Evolutionary conservation across 2,888 invertebrate species (phyloP), one percentile per base, ranked within the genome.

Genomic region (Nezara viridula): DNA sequence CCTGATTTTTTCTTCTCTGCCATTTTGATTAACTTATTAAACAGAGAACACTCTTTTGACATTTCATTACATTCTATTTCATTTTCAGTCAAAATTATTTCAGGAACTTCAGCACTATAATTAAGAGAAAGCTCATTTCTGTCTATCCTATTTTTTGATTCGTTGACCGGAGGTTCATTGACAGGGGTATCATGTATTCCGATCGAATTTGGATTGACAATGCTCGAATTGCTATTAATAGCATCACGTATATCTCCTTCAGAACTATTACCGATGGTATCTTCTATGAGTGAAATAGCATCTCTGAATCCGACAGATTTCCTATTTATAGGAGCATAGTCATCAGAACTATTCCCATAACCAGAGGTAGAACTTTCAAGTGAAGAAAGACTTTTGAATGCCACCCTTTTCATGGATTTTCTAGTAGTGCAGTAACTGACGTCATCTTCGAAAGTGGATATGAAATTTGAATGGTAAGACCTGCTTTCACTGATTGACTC

Each of bases 251-350:
- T 81, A 81, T 40, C 44, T 6, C 81, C 81, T 14, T 24, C n/a
- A 24, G 66, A 73, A 73, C 66, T 73, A 73, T 37, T 19, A 73
- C 21, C 66, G 21, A 21, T 19, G 24, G 81, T 44, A 44, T 81
- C 81, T n/a, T 81, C 81, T 40, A 81, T 81, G 14, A 81, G 81
- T 47, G 81, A 81, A 44, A 81, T 81, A 10, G n/a, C 81, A 40
- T n/a, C 81, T 44, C 81, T 9, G 44, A 81, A 81, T 44, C 81
- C 44, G 5, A 81, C 81, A 12, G 24, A n/a, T 81, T 47, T 81
- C n/a, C 44, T 81, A n/a, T 37, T 81, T 44, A 12, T 81, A n/a
- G 44, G 3, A 47, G n/a, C 16, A 47, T 81, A 44, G 16, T 81
- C 32, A 44, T n/a, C 37, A n/a, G 24, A 44, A 81, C 44, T n/a